phyloP scores from a whole-genome alignment of 2,113 vertebrate genomes.

The Lucifuga dentata region DNA sequence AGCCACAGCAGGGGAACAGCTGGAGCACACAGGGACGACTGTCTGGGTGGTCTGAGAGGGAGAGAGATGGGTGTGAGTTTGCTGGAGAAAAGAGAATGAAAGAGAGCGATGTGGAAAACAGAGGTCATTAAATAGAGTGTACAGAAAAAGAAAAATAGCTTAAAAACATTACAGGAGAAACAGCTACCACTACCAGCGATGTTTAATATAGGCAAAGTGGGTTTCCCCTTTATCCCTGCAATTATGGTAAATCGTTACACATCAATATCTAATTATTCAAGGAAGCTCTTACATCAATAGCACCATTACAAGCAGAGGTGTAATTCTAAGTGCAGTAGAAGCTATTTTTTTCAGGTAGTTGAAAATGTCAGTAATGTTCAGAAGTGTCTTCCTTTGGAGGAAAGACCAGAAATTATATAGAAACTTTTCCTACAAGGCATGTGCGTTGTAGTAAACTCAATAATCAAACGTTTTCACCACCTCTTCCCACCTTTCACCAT shows the following conservation, averaged over 20 bases:
- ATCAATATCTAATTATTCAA: constrained; percentile 72
- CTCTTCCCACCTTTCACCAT: constrained; percentile 24
- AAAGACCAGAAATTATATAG: neutral
- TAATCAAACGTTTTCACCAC: constrained; percentile 10
- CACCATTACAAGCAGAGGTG: constrained; percentile 31
- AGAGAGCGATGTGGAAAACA: constrained; percentile 56
- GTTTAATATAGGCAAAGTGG: constrained; percentile 1
- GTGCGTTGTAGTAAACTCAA: neutral
- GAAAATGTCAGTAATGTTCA: too few relatives aligned
- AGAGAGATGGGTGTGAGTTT: constrained; percentile 49
- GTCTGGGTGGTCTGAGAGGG: constrained; percentile 81
- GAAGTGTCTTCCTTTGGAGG: too few relatives aligned
- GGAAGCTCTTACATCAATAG: constrained; percentile 45
- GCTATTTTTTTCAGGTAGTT: neutral
- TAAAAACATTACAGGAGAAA: constrained; percentile 1
- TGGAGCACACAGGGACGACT: constrained; percentile 74
- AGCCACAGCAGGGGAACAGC: constrained; percentile 83
- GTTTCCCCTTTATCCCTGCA: constrained; percentile 52
- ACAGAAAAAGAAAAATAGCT: constrained; percentile 7
- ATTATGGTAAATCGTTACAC: constrained; percentile 64
- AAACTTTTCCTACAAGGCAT: neutral
- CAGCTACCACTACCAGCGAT: neutral
- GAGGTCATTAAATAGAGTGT: constrained; percentile 22
- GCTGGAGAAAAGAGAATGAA: constrained; percentile 56
- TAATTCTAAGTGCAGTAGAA: constrained; percentile 35